These are phyloP conservation scores for Scopus umbretta DNA, from an alignment of 2,113 vertebrate genomes.

Conservation along the genomic window DNA sequence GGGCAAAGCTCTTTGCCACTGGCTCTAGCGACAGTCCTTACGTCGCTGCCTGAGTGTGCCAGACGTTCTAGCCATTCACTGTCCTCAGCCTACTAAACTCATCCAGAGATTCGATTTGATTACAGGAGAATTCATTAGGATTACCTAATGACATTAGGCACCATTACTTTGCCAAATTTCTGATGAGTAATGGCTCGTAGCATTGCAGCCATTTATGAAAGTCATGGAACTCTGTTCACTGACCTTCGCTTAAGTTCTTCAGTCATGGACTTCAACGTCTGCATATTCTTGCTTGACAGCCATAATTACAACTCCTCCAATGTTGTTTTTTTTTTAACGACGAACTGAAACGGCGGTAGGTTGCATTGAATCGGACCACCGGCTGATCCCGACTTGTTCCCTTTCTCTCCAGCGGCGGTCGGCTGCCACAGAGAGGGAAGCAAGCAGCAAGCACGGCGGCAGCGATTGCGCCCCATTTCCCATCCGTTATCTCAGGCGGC, in stretches of 20 bases:
- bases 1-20: neutral
- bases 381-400: neutral
- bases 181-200: conserved; percentile 17
- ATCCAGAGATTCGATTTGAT: conserved; percentile 23
- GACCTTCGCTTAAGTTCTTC: neutral
- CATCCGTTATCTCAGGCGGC: neutral
- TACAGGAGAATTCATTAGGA: conserved; percentile 47
- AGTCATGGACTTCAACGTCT: neutral
- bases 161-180: conserved; percentile 11
- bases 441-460: rapidly evolving
- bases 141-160: conserved; percentile 36
- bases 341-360: neutral
- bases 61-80: neutral
- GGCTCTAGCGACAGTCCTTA: neutral
- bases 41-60: neutral
- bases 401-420: rapidly evolving
- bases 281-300: neutral
- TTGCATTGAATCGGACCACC: rapidly evolving
- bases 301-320: neutral
- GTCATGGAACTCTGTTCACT: neutral
- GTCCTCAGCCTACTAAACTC: neutral
- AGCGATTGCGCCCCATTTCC: neutral
- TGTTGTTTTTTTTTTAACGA: neutral
- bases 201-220: neutral
- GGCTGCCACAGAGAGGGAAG: neutral